phyloP scores from a whole-genome alignment of 2,797 vertebrate genomes.

The Uromys caudimaculatus region DNA sequence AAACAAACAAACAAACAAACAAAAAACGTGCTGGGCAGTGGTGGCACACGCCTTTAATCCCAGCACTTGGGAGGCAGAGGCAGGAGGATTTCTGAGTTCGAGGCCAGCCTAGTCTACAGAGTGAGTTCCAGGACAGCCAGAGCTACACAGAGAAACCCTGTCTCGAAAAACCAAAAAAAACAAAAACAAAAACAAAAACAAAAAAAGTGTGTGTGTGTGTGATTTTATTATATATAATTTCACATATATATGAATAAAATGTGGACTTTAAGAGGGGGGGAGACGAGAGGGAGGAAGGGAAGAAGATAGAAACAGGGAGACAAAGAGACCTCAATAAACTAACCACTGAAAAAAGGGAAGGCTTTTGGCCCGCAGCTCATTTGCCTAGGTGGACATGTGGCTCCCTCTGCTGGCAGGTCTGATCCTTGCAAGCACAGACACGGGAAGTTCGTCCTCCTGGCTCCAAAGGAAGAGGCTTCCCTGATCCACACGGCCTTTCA shows the following conservation, averaged over 20 bases:
- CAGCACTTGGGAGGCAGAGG: too few species aligned
- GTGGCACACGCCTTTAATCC: too few species aligned
- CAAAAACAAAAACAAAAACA: too few species aligned
- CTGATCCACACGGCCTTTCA: neutral
- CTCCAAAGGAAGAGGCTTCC: slow-evolving; percentile 12
- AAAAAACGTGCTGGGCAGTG: too few species aligned
- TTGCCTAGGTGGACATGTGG: slow-evolving; percentile 34
- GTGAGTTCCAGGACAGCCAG: too few species aligned
- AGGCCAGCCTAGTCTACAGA: too few species aligned
- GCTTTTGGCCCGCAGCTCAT: neutral
- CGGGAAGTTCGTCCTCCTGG: neutral
- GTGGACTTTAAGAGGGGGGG: neutral
- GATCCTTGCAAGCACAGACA: neutral
- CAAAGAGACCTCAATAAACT: slow-evolving; percentile 30
- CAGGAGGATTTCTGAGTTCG: too few species aligned
- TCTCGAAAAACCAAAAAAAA: too few species aligned
- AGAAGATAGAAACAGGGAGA: neutral
- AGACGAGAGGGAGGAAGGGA: neutral
- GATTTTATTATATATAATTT: neutral
- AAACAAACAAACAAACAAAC: too few species aligned
- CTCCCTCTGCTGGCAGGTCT: slow-evolving; percentile 85
- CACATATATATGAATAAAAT: neutral
- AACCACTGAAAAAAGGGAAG: neutral
- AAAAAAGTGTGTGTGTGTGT: neutral
- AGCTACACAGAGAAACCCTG: too few species aligned